Percentiles rank a stretch among this genome's conserved stretches.
These are phyloP conservation scores for Alca torda DNA, from an alignment of 2,797 vertebrate genomes.

Conservation along the genomic window DNA sequence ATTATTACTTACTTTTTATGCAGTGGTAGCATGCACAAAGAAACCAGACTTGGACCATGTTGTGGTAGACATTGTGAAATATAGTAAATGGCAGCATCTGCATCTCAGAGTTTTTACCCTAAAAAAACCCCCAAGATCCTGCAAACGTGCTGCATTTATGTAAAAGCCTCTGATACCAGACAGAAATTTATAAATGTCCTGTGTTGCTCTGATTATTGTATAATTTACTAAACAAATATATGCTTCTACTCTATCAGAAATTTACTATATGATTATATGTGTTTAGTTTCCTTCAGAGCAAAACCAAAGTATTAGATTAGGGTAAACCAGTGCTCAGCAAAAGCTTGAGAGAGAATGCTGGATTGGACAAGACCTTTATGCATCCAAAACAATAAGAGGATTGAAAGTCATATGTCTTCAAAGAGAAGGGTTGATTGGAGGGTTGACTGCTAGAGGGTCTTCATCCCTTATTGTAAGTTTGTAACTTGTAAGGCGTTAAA, in stretches of 20 bases:
- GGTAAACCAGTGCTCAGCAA: background rate
- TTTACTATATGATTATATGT: background rate
- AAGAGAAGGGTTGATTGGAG: background rate
- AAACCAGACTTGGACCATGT: background rate
- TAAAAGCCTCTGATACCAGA: background rate
- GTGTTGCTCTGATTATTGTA: background rate
- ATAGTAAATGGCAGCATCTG: background rate
- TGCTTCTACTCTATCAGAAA: background rate
- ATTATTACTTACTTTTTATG: background rate
- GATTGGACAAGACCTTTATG: background rate
- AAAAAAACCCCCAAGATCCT: background rate
- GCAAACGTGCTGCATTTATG: background rate
- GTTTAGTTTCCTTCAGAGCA: background rate
- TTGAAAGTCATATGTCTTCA: background rate
- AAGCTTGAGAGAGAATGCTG: background rate
- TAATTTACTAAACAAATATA: background rate
- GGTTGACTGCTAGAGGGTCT: background rate
- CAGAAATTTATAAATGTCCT: background rate
- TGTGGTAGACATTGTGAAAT: background rate
- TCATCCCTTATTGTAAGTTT: background rate
- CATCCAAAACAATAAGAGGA: background rate
- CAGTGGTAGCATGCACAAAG: background rate
- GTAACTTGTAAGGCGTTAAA: background rate
- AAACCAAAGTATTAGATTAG: background rate
- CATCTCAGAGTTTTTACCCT: background rate